Conservation (phyloP, 2,797 vertebrate genomes). For the Typhlichthys eigenmanni region DNA sequence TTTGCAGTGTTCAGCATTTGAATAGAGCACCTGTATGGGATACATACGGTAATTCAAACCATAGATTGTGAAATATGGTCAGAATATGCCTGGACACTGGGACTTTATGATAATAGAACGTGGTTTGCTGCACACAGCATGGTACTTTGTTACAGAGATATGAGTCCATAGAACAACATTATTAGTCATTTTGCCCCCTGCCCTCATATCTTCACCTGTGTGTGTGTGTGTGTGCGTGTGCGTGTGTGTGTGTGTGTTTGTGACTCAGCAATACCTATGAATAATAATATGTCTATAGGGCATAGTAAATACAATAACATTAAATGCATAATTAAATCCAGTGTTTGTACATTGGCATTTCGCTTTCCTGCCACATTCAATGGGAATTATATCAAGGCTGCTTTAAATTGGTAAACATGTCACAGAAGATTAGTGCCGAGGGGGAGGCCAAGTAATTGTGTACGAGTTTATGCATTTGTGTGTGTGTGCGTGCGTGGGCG, state of each 20-base stretch:
- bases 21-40: too few species aligned
- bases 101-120: neutral
- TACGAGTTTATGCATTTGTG: constrained; percentile 19
- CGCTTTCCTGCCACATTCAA: too few species aligned
- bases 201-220: constrained; percentile 61
- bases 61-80: neutral
- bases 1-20: too few species aligned
- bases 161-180: neutral
- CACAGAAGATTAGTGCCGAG: constrained; percentile 58
- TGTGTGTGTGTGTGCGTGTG: constrained; percentile 49
- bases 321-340: too few species aligned
- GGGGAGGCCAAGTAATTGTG: constrained; percentile 21
- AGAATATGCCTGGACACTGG: neutral
- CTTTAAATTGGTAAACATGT: constrained; percentile 62
- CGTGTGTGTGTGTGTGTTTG: constrained; percentile 54
- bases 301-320: too few species aligned
- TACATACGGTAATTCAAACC: too few species aligned
- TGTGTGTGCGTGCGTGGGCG: constrained; percentile 4
- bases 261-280: constrained; percentile 69
- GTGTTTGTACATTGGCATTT: too few species aligned
- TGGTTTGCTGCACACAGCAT: constrained; percentile 24
- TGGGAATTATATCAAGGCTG: constrained; percentile 45
- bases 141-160: constrained; percentile 48
- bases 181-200: constrained; percentile 33
- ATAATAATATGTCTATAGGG: neutral